A percentile compares a stretch with the other conserved stretches of the same genome.
Evolutionary conservation across 2,888 invertebrate species (phyloP).

Genomic region (Ophioninae sp.): DNA sequence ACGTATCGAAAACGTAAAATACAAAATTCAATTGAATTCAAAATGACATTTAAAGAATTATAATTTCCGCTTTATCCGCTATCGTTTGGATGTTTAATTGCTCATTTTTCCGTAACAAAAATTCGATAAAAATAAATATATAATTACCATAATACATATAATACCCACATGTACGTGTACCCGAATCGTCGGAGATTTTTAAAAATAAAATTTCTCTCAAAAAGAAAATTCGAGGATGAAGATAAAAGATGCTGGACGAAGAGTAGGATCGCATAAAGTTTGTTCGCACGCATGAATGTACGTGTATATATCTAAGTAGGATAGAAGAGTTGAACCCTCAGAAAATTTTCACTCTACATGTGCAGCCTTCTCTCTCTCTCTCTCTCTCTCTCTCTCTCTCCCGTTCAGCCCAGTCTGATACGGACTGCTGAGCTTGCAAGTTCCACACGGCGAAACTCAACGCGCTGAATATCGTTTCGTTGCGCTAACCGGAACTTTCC

Average conservation of each 20-base stretch:
- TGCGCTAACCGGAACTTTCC: slow-evolving; percentile 72
- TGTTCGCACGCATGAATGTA: slow-evolving; percentile 63
- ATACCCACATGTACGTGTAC: neutral
- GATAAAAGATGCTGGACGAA: neutral
- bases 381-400: neutral
- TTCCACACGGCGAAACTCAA: slow-evolving; percentile 70
- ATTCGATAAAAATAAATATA: too few relatives aligned
- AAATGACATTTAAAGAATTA: too few relatives aligned
- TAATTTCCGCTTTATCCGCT: too few relatives aligned
- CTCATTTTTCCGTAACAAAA: too few relatives aligned
- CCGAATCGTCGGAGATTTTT: neutral
- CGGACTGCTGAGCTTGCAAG: slow-evolving; percentile 74
- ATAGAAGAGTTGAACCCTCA: slow-evolving; percentile 25
- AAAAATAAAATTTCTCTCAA: neutral
- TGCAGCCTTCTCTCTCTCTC: neutral
- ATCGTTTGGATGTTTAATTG: too few relatives aligned
- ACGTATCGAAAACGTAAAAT: too few relatives aligned
- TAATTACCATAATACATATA: too few relatives aligned
- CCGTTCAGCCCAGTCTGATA: slow-evolving; percentile 65
- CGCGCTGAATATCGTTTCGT: slow-evolving; percentile 65
- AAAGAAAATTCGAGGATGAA: neutral
- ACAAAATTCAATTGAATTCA: too few relatives aligned
- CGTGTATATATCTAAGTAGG: slow-evolving; percentile 4
- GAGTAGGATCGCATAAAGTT: slow-evolving; percentile 49
- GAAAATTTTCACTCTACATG: slow-evolving; percentile 25